Percentiles rank a stretch among this genome's conserved stretches.
Evolutionary conservation across 2,797 vertebrate genomes (phyloP).

Genomic region (Malurus splendens): DNA sequence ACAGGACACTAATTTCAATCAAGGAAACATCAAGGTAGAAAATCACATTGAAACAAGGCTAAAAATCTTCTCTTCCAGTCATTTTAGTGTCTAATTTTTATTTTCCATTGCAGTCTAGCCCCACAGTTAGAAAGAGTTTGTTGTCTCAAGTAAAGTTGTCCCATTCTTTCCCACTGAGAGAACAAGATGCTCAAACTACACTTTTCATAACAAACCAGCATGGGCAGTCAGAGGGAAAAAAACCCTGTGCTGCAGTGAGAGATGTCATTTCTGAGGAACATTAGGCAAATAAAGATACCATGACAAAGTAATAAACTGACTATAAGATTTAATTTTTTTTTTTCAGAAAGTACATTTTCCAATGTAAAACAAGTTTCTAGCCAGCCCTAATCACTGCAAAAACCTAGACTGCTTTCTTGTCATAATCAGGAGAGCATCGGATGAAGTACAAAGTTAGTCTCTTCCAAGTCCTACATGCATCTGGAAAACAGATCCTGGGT

Average conservation of each 20-base stretch:
- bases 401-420: not conserved
- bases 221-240: not conserved
- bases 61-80: not conserved
- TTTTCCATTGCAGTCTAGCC: not conserved
- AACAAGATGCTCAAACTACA: not conserved
- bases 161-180: not conserved
- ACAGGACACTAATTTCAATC: not conserved
- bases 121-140: not conserved
- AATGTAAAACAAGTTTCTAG: not conserved
- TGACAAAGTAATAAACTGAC: not conserved
- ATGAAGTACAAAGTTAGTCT: not conserved
- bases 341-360: not conserved
- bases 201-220: not conserved
- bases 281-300: not conserved
- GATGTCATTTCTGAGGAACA: not conserved
- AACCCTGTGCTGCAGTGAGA: not conserved
- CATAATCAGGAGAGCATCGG: not conserved
- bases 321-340: not conserved
- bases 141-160: not conserved
- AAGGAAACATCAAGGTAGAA: not conserved
- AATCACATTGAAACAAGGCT: not conserved
- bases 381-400: not conserved
- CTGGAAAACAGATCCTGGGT: not conserved
- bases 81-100: not conserved
- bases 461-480: not conserved